These are phyloP conservation scores for Nomia melanderi DNA, from an alignment of 1,140 invertebrate genomes.

Conservation along the genomic window DNA sequence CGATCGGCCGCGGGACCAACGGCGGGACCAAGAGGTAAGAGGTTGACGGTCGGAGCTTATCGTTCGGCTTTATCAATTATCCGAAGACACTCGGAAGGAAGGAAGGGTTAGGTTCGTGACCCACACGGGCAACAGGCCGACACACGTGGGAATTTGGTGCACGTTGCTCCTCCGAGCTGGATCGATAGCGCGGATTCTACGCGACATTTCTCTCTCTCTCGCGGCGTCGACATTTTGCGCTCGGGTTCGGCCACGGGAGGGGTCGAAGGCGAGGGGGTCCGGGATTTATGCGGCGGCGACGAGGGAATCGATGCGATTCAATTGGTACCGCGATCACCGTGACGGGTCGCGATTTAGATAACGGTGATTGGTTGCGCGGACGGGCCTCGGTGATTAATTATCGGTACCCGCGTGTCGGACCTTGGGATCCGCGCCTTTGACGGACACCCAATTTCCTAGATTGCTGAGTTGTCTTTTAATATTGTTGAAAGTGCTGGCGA, in stretches of 20 bases:
- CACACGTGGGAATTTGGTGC: constrained; percentile 20
- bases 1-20: background rate
- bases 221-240: background rate
- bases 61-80: background rate
- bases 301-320: background rate
- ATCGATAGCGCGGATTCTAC: constrained; percentile 22
- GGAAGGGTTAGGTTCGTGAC: background rate
- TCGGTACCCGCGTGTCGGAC: background rate
- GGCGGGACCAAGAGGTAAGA: constrained; percentile 4
- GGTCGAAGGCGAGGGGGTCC: background rate
- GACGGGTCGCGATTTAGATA: background rate
- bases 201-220: background rate
- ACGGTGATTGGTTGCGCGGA: background rate
- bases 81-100: background rate
- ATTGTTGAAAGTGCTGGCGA: background rate
- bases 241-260: background rate
- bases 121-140: constrained; percentile 12
- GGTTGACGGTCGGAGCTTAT: too few species aligned
- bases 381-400: constrained; percentile 3
- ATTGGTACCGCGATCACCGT: background rate
- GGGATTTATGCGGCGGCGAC: background rate
- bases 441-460: background rate
- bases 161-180: background rate
- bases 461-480: background rate
- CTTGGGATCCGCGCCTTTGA: background rate